Conservation (phyloP, 2,797 vertebrate genomes). For the Dryobates pubescens region DNA sequence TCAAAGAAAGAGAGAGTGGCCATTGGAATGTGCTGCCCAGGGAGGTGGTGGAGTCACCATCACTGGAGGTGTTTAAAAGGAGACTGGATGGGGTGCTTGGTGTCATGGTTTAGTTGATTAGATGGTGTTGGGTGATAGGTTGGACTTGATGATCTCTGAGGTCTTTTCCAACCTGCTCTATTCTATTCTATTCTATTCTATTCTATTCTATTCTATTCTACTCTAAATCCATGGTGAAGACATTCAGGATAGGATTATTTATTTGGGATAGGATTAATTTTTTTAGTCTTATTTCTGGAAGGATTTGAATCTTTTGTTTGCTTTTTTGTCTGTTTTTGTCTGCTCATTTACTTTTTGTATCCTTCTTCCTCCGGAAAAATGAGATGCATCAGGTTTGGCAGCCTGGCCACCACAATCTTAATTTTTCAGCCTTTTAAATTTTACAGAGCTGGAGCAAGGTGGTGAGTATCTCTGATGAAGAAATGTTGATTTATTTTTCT, state of each 20-base stretch:
- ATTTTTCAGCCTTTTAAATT: not conserved
- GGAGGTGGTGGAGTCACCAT: too few species aligned
- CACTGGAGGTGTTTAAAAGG: too few species aligned
- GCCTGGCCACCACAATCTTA: not conserved
- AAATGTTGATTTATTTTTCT: not conserved
- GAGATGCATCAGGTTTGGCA: not conserved
- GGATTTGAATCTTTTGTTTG: accelerated
- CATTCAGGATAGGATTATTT: not conserved
- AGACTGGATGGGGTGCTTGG: too few species aligned
- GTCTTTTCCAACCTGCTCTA: too few species aligned
- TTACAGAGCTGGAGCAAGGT: not conserved
- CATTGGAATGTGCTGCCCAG: too few species aligned
- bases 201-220: too few species aligned
- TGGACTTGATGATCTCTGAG: too few species aligned
- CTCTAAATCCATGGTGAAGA: not conserved
- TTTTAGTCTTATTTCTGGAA: not conserved
- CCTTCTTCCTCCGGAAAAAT: not conserved
- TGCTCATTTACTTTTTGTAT: not conserved
- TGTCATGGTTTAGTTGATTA: too few species aligned
- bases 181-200: too few species aligned
- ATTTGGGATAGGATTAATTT: not conserved
- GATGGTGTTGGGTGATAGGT: too few species aligned
- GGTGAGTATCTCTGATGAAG: not conserved
- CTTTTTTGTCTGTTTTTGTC: not conserved
- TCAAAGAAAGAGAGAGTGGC: too few species aligned